Percentiles rank a stretch among this genome's conserved stretches.
These are phyloP conservation scores for Spea multiplicata DNA, from an alignment of 2,113 vertebrate species.

Conservation along the genomic window DNA sequence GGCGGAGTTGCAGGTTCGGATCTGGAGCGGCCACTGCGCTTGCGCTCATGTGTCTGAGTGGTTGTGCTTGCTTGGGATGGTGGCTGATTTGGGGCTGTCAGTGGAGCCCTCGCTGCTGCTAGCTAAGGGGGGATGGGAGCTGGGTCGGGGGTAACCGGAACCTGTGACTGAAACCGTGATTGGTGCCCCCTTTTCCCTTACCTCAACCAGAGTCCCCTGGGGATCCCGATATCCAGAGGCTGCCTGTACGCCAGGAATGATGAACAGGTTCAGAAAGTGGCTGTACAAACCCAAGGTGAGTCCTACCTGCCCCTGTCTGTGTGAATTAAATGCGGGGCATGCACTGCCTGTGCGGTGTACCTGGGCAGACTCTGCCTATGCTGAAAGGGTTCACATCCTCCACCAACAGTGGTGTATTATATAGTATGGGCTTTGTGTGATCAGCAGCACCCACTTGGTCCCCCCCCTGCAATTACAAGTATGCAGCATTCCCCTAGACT, in stretches of 20 bases:
- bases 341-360: not conserved
- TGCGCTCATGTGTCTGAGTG: slow-evolving; percentile 18
- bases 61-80: slow-evolving; percentile 31
- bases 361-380: too few species aligned
- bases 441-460: too few species aligned
- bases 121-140: not conserved
- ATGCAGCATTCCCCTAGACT: too few species aligned
- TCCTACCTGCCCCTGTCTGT: not conserved
- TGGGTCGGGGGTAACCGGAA: not conserved
- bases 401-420: too few species aligned
- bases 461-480: too few species aligned
- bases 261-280: slow-evolving; percentile 97
- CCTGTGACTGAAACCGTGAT: not conserved
- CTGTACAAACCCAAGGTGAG: slow-evolving; percentile 95
- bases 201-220: slow-evolving; percentile 7
- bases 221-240: slow-evolving; percentile 42
- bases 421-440: too few species aligned
- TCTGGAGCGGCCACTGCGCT: slow-evolving; percentile 46
- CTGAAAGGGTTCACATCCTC: too few species aligned
- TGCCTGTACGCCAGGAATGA: slow-evolving; percentile 67
- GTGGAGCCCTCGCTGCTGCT: slow-evolving; percentile 23
- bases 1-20: not conserved
- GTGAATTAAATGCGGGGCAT: not conserved
- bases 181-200: not conserved
- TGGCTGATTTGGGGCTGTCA: slow-evolving; percentile 53